These are phyloP conservation scores for Capra hircus DNA, from an alignment of 2,113 vertebrate genomes.

Conservation along the genomic window DNA sequence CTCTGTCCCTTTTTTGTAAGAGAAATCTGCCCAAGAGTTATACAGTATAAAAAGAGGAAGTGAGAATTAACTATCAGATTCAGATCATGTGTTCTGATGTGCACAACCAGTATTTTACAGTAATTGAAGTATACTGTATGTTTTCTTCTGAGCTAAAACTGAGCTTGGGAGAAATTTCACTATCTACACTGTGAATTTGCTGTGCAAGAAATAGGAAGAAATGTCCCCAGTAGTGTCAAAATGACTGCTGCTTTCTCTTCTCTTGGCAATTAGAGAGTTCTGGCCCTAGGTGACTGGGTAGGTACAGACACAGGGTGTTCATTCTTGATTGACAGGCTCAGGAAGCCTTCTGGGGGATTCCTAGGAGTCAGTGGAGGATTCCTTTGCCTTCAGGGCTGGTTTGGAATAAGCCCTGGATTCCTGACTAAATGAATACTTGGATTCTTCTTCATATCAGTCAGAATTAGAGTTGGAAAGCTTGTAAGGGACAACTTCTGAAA, in stretches of 20 bases:
- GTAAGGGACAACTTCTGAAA: neutral
- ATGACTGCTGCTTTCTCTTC: neutral
- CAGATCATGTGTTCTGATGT: neutral
- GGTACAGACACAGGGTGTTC: neutral
- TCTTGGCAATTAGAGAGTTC: constrained; percentile 1
- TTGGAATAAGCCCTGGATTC: neutral
- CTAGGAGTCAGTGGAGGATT: neutral
- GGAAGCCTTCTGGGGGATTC: neutral
- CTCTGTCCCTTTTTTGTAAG: neutral
- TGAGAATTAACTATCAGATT: neutral
- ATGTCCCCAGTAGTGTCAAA: neutral
- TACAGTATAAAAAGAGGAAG: neutral
- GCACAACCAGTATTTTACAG: neutral
- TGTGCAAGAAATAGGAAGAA: neutral
- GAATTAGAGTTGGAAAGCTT: neutral
- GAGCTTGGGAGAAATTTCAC: neutral
- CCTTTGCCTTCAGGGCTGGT: neutral
- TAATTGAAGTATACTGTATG: neutral
- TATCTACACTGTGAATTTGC: neutral
- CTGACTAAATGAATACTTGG: neutral
- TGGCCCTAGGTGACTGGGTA: neutral
- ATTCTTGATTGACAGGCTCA: neutral
- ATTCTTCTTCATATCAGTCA: neutral
- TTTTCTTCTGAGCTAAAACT: constrained; percentile 27
- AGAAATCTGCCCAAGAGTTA: neutral